Evolutionary conservation across 2,113 vertebrate species (phyloP), one percentile per base, ranked within the genome.

Genomic region (Mesitornis unicolor): DNA sequence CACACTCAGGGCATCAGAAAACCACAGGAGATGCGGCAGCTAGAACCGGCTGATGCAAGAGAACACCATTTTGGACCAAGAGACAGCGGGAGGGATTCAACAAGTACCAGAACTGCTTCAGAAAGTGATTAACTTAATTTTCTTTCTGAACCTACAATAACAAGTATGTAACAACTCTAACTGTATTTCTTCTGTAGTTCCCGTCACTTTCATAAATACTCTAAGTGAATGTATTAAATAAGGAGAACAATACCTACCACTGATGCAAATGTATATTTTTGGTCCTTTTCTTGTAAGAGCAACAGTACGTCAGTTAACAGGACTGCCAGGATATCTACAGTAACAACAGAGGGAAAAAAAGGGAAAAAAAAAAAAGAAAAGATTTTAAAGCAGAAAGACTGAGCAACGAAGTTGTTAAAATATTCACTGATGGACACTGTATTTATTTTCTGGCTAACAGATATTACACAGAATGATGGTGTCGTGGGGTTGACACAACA

Each of bases 281-380:
- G 99, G 93, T 99, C 99, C 95, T 99, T 99, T 71, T 99, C 99
- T 97, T 99, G 99, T 12, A 99, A 96, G 42, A 99, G 96, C 75
- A 99, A 77, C 45, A 99, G 97, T 29, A 99, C 98, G 22, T 99
- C 99, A 1, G 98, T 99, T 70, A 99, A 96, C 54, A 99, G 98
- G 76, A 99, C 98, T 14, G 99, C 99, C 21, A 99, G 98, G 84
- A 99, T 98, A 90, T 99, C 99, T 99, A 89, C 7, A 22, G 80
- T 48, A 76, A 47, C 20, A 78, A 86, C 7, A 81, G 74, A 80
- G 31, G 16, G 9, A n/a, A 54, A 79, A 54, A 47, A 42, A 5
- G 25, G 15, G 13, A 6, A 2, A 22, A 16, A 13, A 13, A 16
- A 43, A 59, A 19, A 21, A 56, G 10, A 42, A 24, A 2, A 10